Percentiles rank a stretch among this genome's conserved stretches.
Evolutionary conservation across 1,140 invertebrate species (phyloP).

Genomic region (Leptoteleia sp.): DNA sequence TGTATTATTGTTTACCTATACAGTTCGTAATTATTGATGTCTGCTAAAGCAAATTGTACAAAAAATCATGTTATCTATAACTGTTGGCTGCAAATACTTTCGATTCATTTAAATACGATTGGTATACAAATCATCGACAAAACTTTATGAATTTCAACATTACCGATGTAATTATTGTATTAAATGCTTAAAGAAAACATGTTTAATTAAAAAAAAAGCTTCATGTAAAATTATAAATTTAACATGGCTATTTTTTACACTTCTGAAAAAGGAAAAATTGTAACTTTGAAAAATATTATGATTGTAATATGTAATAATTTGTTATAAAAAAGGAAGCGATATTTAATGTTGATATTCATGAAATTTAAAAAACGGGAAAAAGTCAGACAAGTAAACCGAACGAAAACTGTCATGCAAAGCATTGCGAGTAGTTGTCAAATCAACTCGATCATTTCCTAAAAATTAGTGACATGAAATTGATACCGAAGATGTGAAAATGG

Average conservation of each 20-base stretch:
- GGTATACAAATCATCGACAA: background rate
- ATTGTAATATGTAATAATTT: background rate
- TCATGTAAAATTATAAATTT: conserved; percentile 6
- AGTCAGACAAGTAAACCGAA: background rate
- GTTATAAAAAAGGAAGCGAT: background rate
- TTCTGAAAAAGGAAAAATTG: conserved; percentile 11
- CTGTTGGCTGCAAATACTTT: background rate
- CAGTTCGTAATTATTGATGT: background rate
- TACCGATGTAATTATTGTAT: conserved; percentile 7
- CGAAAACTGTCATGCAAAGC: conserved; percentile 34
- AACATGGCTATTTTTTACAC: conserved; percentile 15
- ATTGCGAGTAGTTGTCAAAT: conserved; percentile 62
- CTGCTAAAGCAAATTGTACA: background rate
- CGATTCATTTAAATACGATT: background rate
- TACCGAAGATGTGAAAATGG: conserved; percentile 34
- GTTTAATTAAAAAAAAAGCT: conserved; percentile 6
- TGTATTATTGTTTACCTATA: background rate
- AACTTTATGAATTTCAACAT: conserved; percentile 28
- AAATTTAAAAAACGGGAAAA: background rate
- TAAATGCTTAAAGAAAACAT: background rate
- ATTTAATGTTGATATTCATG: conserved; percentile 25
- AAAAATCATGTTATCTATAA: conserved; percentile 9
- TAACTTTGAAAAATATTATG: too few relatives aligned
- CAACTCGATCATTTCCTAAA: conserved; percentile 30
- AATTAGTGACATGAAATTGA: conserved; percentile 42